Evolutionary conservation across 2,797 vertebrate genomes (phyloP).

Genomic region (Thamnophis elegans): DNA sequence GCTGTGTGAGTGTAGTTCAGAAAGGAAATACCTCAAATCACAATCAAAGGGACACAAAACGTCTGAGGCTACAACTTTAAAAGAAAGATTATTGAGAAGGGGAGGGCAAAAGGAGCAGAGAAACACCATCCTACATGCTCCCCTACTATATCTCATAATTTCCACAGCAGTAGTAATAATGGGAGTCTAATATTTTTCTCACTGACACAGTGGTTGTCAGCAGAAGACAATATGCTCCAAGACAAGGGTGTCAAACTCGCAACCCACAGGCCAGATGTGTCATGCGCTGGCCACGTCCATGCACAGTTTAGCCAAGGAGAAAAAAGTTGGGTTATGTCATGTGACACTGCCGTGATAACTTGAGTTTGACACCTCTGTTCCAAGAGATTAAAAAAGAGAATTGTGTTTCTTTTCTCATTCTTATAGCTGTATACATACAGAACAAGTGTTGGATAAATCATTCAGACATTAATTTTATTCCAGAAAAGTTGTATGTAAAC

Average conservation of each 20-base stretch:
- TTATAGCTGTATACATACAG: neutral
- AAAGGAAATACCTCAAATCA: constrained; percentile 14
- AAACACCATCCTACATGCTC: neutral
- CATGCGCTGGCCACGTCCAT: too few species aligned
- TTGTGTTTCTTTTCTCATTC: neutral
- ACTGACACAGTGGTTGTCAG: neutral
- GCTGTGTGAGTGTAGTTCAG: neutral
- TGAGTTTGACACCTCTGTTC: neutral
- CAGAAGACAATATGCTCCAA: neutral
- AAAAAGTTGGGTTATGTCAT: too few species aligned
- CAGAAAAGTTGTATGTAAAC: neutral
- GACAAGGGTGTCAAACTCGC: too few species aligned
- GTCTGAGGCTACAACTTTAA: neutral
- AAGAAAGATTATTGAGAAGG: neutral
- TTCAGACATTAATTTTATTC: neutral
- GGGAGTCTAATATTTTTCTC: neutral
- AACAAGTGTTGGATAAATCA: neutral
- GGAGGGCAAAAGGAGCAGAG: neutral
- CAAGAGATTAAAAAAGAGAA: neutral
- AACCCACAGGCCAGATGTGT: too few species aligned
- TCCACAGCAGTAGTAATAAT: neutral
- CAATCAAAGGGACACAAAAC: neutral
- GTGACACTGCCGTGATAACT: too few species aligned
- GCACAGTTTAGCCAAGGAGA: too few species aligned
- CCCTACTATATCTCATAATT: neutral